Conservation (phyloP, 2,888 invertebrate species). For the Girardia tigrina region DNA sequence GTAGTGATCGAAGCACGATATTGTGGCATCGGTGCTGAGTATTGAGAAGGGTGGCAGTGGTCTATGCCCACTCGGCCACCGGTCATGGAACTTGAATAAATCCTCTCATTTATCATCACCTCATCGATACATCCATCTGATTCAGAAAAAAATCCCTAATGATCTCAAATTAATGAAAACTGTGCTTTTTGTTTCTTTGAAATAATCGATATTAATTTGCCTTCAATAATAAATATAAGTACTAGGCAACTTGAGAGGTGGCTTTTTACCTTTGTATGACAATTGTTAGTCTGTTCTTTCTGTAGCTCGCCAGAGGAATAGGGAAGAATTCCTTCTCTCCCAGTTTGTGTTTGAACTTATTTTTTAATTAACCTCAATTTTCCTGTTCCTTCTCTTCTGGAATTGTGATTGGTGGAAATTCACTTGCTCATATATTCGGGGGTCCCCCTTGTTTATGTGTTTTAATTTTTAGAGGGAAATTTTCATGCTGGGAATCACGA, state of each 20-base stretch:
- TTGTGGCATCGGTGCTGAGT: conserved; percentile 13
- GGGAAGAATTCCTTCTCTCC: not conserved
- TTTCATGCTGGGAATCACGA: not conserved
- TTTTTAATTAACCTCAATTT: not conserved
- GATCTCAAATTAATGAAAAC: conserved; percentile 1
- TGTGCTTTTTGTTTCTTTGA: no score
- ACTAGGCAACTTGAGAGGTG: conserved; percentile 23
- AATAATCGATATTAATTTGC: conserved; percentile 20
- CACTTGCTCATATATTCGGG: not conserved
- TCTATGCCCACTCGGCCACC: conserved; percentile 8
- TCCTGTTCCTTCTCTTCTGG: not conserved
- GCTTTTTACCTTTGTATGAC: conserved; percentile 23
- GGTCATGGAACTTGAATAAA: not conserved
- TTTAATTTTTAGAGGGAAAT: not conserved
- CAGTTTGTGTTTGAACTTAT: not conserved
- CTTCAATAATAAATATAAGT: conserved; percentile 18
- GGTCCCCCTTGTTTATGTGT: not conserved
- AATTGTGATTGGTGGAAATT: not conserved
- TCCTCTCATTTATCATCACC: conserved; percentile 11
- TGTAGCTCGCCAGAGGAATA: not conserved
- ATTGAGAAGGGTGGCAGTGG: not conserved
- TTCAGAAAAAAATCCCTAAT: not conserved
- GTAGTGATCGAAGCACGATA: not conserved
- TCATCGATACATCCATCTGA: conserved; percentile 16
- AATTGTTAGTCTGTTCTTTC: conserved; percentile 9